Base-by-base conservation (phyloP, 1,140 invertebrate genomes). In the Meloidogyne chitwoodi region DNA sequence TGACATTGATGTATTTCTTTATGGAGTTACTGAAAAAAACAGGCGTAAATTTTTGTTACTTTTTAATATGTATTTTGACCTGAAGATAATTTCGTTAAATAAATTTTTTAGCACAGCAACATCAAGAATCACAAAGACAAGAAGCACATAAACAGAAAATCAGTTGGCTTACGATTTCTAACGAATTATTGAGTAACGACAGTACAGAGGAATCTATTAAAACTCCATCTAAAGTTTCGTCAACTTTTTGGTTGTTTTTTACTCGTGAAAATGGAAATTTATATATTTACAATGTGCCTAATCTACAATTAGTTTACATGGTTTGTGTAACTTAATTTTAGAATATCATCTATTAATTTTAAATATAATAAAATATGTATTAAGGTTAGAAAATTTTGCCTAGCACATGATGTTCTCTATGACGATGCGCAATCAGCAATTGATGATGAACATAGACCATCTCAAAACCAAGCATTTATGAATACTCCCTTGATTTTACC, bases 261-360 rank as follows among this genome's bases (percentile, higher is more conserved):
- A 68, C 83, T 48, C 82, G 82, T 10, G 85, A 85, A 63, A 87
- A 80, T 48, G 85, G 84, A 10, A 67, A 79, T 71, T 14, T 87
- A 2, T 75, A 81, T 29, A 81, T 85, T 22, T 85, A 84, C 65
- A 76, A 67, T 16, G 67, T 84, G 8, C 83, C 84, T 2, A 71
- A 77, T 24, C 22, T 87, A 61, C 67, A 74, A 56, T 44, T 86
- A 2, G 85, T 83, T 19, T 85, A 80, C 14, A 81, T 80, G 68
- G 79, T 73, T 31, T 6, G 12, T 38, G 4, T 38, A 4, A 6
- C 8, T 38, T 38, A 8, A 38, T 6, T 38, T 38, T 38, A 38
- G 10, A 38, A n/a, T n/a, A n/a, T n/a, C n/a, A n/a, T n/a, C n/a
- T n/a, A n/a, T n/a, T n/a, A n/a, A n/a, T n/a, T n/a, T n/a, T n/a